Evolutionary conservation across 2,797 vertebrate genomes (phyloP), one percentile per base, ranked within the genome.

Genomic region (Chromobotia macracanthus): DNA sequence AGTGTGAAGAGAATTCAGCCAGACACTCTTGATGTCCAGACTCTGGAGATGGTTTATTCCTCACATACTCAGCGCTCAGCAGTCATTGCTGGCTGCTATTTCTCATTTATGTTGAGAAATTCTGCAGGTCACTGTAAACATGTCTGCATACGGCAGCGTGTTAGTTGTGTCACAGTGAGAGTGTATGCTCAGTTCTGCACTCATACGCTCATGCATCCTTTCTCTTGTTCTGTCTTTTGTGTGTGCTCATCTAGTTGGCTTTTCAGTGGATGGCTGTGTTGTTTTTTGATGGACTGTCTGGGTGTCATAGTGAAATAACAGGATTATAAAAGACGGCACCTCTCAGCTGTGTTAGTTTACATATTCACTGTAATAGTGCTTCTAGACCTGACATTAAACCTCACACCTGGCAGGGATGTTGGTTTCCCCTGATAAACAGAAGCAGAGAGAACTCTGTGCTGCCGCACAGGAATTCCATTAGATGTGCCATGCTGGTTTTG

Each of bases 351-450:
- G 63, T 56, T 56, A 44, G 63, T 23, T 18, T 28, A 56, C 53
- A 15, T 19, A 12, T 66, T 76, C 35, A 28, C 51, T 56, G 51
- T 67, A 76, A 58, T 28, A 56, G 74, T 46, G 35, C 44, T 50
- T 65, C n/a, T 48, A 58, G 48, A 46, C 23, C 51, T 21, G n/a
- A 61, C 68, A 63, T 60, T 60, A 19, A 60, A 56, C 66, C 18
- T 58, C 41, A 13, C 53, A 68, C 72, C 82, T 69, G 64, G 56
- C 74, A 79, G 84, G 77, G 67, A 67, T 77, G 64, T 82, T 83
- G 82, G 76, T 79, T 83, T 82, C 76, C 72, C 58, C 50, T 75
- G 76, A 83, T 85, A 79, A 81, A 73, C 44, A 48, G 1, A 28
- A 74, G 70, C 50, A 68, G 25, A 74, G 71, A 67, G 74, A 50